These are phyloP conservation scores for Dissostichus mawsoni DNA, from an alignment of 2,113 vertebrate species.

Conservation along the genomic window DNA sequence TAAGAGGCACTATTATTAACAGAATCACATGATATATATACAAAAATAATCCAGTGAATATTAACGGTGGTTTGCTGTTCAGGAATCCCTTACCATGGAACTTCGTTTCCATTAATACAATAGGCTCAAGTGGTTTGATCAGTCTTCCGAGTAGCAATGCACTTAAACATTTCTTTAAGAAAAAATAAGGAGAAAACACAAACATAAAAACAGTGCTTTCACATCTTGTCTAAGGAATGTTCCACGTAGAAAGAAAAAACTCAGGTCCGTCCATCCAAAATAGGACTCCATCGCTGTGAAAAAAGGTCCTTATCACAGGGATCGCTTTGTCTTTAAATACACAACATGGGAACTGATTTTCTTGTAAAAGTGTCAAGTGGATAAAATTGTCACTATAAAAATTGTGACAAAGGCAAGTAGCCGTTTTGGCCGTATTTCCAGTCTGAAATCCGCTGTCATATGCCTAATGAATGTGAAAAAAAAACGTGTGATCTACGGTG, in stretches of 20 bases:
- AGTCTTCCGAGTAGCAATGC: conserved; percentile 41
- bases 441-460: conserved; percentile 12
- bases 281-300: conserved; percentile 16
- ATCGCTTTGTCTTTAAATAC: conserved; percentile 14
- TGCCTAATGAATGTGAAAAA: background rate
- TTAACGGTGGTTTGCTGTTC: conserved; percentile 30
- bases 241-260: background rate
- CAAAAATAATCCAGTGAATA: conserved; percentile 45
- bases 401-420: background rate
- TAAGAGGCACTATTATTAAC: conserved; percentile 43
- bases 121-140: conserved; percentile 41
- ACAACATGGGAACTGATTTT: background rate
- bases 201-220: conserved; percentile 33
- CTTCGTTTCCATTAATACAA: conserved; percentile 30
- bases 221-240: conserved; percentile 11
- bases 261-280: conserved; percentile 1
- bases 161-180: conserved; percentile 26
- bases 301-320: conserved; percentile 21
- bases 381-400: conserved; percentile 6
- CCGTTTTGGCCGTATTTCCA: conserved; percentile 44
- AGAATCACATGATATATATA: conserved; percentile 11
- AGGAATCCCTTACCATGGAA: conserved; percentile 11
- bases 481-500: too few species aligned
- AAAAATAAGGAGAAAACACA: conserved; percentile 10
- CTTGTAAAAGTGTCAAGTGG: background rate